phyloP scores from a whole-genome alignment of 2,888 invertebrate species.

The Melieria crassipennis region DNA sequence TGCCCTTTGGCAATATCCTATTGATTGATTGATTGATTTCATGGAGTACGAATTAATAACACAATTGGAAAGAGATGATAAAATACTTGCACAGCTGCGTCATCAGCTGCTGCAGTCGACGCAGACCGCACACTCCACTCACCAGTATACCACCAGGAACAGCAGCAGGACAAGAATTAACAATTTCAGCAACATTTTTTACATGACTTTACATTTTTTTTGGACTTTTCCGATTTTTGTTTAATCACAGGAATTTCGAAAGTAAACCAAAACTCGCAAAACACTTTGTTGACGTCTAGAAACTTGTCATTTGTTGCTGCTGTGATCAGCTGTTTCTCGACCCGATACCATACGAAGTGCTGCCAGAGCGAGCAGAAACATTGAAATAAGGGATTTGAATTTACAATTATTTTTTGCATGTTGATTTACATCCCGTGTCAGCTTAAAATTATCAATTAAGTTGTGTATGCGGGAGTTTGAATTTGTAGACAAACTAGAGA shows the following conservation, averaged over 20 bases:
- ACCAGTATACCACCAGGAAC: slow-evolving; percentile 59
- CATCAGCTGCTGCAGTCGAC: neutral
- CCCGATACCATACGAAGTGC: neutral
- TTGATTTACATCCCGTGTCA: no score
- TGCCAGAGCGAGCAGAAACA: neutral
- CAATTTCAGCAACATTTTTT: slow-evolving; percentile 55
- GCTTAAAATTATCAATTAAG: no score
- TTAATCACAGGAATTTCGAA: slow-evolving; percentile 24
- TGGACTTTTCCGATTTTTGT: slow-evolving; percentile 1
- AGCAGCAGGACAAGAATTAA: slow-evolving; percentile 51
- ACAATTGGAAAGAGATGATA: neutral
- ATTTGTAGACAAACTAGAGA: no score
- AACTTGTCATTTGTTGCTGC: slow-evolving; percentile 9
- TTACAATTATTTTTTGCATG: no score
- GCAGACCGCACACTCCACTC: slow-evolving; percentile 40
- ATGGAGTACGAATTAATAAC: neutral
- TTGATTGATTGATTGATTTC: slow-evolving; percentile 20
- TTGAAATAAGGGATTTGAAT: no score
- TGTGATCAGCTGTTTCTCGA: slow-evolving; percentile 16
- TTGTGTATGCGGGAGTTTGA: no score
- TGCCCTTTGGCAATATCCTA: slow-evolving; percentile 80
- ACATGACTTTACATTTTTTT: slow-evolving; percentile 1
- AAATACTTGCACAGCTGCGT: slow-evolving; percentile 20
- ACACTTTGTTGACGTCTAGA: slow-evolving; percentile 27
- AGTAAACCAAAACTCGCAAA: slow-evolving; percentile 6